Conservation (phyloP, 2,888 invertebrate species). For the Drosophila monieri region DNA sequence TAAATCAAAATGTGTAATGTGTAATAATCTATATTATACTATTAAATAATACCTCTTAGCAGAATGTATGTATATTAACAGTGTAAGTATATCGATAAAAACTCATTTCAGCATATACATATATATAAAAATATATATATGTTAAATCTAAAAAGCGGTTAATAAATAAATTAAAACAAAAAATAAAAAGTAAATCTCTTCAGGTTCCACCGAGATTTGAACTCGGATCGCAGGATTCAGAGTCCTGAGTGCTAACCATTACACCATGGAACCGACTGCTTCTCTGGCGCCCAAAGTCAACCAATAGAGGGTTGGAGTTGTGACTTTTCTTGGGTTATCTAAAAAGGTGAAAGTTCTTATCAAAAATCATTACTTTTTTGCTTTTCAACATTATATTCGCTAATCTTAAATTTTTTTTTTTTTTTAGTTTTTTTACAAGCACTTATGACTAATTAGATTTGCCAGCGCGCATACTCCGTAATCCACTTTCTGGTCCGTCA, state of each 20-base stretch:
- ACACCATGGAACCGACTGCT: slow-evolving; percentile 85
- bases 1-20: too few relatives aligned
- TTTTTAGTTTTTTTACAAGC: slow-evolving; percentile 43
- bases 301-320: not conserved
- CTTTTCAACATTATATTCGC: slow-evolving; percentile 36
- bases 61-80: too few relatives aligned
- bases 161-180: too few relatives aligned
- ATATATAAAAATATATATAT: not conserved
- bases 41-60: too few relatives aligned
- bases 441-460: slow-evolving; percentile 64
- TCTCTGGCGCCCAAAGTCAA: rapidly evolving
- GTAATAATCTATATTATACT: too few relatives aligned
- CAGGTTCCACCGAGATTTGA: slow-evolving; percentile 85
- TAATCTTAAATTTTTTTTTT: slow-evolving; percentile 40
- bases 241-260: slow-evolving; percentile 86
- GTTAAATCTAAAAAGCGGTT: too few relatives aligned
- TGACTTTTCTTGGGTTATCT: not conserved
- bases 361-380: slow-evolving; percentile 11
- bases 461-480: slow-evolving; percentile 58
- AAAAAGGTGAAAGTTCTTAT: slow-evolving; percentile 6
- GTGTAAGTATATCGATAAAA: too few relatives aligned
- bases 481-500: slow-evolving; percentile 64
- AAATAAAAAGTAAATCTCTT: slow-evolving; percentile 3
- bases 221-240: slow-evolving; percentile 85
- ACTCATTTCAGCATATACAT: too few relatives aligned